These are phyloP conservation scores for Ophiodon elongatus DNA, from an alignment of 2,113 vertebrate species.

Conservation along the genomic window DNA sequence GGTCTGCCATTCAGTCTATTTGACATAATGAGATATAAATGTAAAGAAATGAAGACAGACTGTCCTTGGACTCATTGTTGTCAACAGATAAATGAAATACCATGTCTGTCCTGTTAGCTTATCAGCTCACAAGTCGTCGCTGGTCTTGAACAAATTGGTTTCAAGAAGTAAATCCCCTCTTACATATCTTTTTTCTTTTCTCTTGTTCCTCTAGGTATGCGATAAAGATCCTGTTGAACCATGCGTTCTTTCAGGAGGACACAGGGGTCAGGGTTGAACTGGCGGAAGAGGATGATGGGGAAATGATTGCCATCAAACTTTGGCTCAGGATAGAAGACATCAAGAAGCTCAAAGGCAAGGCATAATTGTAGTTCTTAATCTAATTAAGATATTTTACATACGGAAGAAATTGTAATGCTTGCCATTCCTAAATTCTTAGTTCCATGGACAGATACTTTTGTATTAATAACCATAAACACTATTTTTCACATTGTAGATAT, in stretches of 20 bases:
- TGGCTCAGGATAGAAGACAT: conserved; percentile 98
- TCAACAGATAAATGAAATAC: conserved; percentile 12
- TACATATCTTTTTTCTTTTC: neutral
- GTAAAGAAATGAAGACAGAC: neutral
- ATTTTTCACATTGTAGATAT: neutral
- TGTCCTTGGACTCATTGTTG: neutral
- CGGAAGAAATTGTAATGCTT: neutral
- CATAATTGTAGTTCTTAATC: neutral
- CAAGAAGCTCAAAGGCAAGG: conserved; percentile 94
- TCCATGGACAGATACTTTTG: neutral
- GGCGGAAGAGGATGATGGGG: conserved; percentile 98
- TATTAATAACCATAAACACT: neutral
- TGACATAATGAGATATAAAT: neutral
- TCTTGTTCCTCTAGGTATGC: conserved; percentile 86
- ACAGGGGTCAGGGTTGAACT: conserved; percentile 97
- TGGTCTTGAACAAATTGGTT: neutral
- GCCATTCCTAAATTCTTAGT: too few relatives aligned
- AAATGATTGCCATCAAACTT: conserved; percentile 97
- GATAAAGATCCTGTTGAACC: conserved; percentile 98
- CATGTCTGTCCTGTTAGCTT: conserved; percentile 14
- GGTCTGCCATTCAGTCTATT: neutral
- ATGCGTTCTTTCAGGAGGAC: conserved; percentile 99
- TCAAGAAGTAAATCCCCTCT: neutral
- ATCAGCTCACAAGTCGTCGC: neutral
- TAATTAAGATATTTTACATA: neutral